Conservation (phyloP, 2,888 invertebrate genomes). For the Liopterus haemorrhoidalis region DNA sequence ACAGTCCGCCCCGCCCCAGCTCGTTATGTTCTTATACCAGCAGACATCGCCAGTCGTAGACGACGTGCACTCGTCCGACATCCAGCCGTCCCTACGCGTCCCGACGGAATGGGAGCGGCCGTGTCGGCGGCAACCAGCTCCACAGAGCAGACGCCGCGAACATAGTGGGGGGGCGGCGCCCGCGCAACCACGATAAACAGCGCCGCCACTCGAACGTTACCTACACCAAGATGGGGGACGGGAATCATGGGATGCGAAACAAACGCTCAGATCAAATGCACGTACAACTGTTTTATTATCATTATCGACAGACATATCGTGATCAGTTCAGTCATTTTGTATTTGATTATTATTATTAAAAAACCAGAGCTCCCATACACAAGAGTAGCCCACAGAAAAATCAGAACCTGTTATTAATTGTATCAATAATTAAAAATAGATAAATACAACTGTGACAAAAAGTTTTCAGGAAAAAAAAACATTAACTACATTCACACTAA, state of each 20-base stretch:
- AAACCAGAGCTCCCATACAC: constrained; percentile 22
- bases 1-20: constrained; percentile 44
- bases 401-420: too few relatives aligned
- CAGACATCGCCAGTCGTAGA: constrained; percentile 31
- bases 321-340: constrained; percentile 44
- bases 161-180: constrained; percentile 34
- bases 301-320: constrained; percentile 56
- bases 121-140: constrained; percentile 42
- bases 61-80: constrained; percentile 44
- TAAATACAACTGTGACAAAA: too few relatives aligned
- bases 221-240: constrained; percentile 11
- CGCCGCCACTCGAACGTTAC: constrained; percentile 9
- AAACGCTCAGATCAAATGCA: constrained; percentile 50
- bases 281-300: constrained; percentile 63
- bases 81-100: constrained; percentile 47
- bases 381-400: too few relatives aligned
- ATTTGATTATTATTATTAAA: constrained; percentile 41
- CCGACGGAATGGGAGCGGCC: constrained; percentile 56
- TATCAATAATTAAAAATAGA: too few relatives aligned
- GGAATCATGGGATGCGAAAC: constrained; percentile 19
- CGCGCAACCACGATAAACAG: constrained; percentile 24
- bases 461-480: too few relatives aligned
- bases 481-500: too few relatives aligned
- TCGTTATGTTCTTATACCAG: constrained; percentile 44
- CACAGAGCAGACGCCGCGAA: neutral